Conservation (phyloP, 2,888 invertebrate genomes). For the Encarsia formosa region DNA sequence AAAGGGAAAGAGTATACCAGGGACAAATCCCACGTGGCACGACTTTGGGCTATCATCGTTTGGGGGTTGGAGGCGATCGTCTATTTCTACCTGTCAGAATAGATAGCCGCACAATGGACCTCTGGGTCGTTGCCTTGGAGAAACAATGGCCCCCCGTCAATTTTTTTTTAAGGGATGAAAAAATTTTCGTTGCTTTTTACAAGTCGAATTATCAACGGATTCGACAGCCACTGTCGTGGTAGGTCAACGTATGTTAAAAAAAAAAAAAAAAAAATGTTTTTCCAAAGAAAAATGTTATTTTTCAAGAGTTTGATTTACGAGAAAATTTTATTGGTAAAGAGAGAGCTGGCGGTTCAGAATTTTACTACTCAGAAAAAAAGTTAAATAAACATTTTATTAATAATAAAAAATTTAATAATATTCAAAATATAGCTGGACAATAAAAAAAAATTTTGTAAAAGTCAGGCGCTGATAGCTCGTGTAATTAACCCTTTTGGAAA, state of each 20-base stretch:
- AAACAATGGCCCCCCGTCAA: conserved; percentile 25
- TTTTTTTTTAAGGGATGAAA: conserved; percentile 29
- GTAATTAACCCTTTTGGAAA: conserved; percentile 23
- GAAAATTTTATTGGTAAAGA: no score
- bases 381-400: no score
- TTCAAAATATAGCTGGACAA: conserved; percentile 1
- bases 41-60: conserved; percentile 30
- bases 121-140: conserved; percentile 33
- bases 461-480: not conserved
- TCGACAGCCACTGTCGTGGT: conserved; percentile 5
- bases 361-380: no score
- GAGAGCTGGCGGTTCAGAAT: no score
- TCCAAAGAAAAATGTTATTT: no score
- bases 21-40: conserved; percentile 32
- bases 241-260: not conserved
- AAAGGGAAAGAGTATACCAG: conserved; percentile 11
- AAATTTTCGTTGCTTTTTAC: conserved; percentile 34
- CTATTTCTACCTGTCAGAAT: conserved; percentile 45
- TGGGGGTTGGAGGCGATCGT: conserved; percentile 34
- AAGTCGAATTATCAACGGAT: conserved; percentile 39
- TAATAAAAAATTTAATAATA: no score
- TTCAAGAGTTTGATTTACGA: no score
- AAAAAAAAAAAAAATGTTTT: no score
- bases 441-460: not conserved
- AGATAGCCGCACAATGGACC: conserved; percentile 38